Percentiles rank a stretch among this genome's conserved stretches.
phyloP scores from a whole-genome alignment of 2,113 vertebrate species.

The Arizona elegans region DNA sequence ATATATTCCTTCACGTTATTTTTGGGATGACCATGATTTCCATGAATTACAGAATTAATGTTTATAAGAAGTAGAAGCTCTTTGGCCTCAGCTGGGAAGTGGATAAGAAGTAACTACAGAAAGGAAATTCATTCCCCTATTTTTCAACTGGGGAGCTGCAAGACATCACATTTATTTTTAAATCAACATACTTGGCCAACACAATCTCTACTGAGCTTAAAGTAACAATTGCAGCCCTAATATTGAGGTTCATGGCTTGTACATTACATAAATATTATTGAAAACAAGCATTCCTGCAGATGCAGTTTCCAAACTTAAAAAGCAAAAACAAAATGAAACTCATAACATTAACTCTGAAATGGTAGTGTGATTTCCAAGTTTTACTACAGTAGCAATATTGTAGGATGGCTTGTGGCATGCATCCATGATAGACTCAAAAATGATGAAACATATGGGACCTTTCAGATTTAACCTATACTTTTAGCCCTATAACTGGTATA shows the following conservation, averaged over 20 bases:
- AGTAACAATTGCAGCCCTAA: not conserved
- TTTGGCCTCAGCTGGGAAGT: not conserved
- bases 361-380: not conserved
- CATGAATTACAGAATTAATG: not conserved
- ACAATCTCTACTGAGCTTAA: not conserved
- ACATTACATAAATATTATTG: not conserved
- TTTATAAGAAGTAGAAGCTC: not conserved
- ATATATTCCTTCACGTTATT: not conserved
- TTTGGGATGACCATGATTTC: not conserved
- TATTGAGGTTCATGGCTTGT: not conserved
- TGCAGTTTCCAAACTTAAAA: not conserved
- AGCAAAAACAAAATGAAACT: not conserved
- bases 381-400: not conserved
- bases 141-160: not conserved
- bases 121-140: not conserved
- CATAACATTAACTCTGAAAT: not conserved
- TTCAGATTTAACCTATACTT: not conserved
- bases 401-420: not conserved
- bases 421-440: not conserved
- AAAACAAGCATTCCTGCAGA: not conserved
- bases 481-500: not conserved
- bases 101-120: not conserved
- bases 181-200: not conserved
- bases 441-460: not conserved
- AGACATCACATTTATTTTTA: not conserved